Conservation (phyloP, 2,113 vertebrate genomes). For the Engystomops pustulosus region DNA sequence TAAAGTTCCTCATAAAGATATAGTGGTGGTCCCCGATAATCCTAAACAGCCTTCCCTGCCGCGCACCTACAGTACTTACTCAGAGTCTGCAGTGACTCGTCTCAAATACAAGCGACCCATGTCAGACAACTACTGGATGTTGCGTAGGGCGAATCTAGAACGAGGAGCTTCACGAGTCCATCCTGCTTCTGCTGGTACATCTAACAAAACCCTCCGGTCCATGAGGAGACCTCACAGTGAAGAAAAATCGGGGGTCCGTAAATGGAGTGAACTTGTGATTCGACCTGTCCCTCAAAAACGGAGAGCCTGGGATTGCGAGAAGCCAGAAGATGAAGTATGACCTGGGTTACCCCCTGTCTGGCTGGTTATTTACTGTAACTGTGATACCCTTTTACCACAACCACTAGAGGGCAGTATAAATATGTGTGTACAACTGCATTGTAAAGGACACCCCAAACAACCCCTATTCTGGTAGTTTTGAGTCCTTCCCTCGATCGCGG, state of each 20-base stretch:
- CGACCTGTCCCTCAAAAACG: conserved; percentile 73
- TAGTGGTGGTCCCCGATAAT: background rate
- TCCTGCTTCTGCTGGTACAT: conserved; percentile 72
- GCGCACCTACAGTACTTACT: conserved; percentile 65
- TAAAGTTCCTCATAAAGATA: conserved; percentile 1
- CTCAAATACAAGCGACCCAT: conserved; percentile 26
- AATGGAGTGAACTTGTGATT: conserved; percentile 25
- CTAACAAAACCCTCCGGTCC: conserved; percentile 63
- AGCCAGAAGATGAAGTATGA: conserved; percentile 14
- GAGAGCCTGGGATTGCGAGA: conserved; percentile 75
- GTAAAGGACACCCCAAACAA: too few relatives aligned
- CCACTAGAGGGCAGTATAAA: too few relatives aligned
- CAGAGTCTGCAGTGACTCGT: conserved; percentile 62
- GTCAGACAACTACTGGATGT: conserved; percentile 9
- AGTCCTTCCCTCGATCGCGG: too few relatives aligned
- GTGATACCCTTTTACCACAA: too few relatives aligned
- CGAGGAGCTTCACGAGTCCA: conserved; percentile 67
- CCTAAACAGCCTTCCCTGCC: conserved; percentile 34
- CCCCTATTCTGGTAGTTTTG: too few relatives aligned
- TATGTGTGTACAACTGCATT: too few relatives aligned
- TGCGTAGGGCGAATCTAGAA: background rate
- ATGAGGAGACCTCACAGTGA: conserved; percentile 69
- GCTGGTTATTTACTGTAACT: too few relatives aligned
- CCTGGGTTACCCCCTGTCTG: too few relatives aligned
- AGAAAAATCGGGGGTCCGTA: conserved; percentile 63